Conservation (phyloP, 2,113 vertebrate species). For the Zonotrichia leucophrys region DNA sequence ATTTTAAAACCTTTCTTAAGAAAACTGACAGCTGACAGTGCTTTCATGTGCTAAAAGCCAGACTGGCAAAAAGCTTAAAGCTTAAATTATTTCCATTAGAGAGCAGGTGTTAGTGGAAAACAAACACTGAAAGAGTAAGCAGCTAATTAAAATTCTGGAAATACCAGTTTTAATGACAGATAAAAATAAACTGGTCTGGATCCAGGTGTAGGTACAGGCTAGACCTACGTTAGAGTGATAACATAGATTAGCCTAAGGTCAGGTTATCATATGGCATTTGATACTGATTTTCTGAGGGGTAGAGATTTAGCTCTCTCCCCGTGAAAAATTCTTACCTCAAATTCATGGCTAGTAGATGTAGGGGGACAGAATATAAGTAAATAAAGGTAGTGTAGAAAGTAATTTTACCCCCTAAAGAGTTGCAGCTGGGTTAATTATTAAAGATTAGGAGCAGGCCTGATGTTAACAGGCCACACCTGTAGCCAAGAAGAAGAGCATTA, state of each 20-base stretch:
- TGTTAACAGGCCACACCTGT: too few species aligned
- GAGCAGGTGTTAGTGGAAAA: neutral
- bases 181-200: neutral
- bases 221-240: neutral
- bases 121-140: neutral
- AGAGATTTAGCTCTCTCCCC: neutral
- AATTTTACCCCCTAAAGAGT: too few species aligned
- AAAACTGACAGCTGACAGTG: neutral
- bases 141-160: neutral
- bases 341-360: neutral
- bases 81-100: neutral
- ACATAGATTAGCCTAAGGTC: neutral
- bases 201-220: neutral
- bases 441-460: too few species aligned
- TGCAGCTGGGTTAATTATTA: too few species aligned
- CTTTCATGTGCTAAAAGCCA: neutral
- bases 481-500: too few species aligned
- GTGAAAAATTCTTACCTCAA: neutral
- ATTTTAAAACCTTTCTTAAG: neutral
- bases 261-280: neutral
- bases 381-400: too few species aligned
- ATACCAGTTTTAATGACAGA: neutral
- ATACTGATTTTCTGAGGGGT: accelerated
- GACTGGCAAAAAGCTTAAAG: neutral
- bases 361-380: too few species aligned